A percentile compares a stretch with the other conserved stretches of the same genome.
These are phyloP conservation scores for Isichthys henryi DNA, from an alignment of 2,113 vertebrate genomes.

Conservation along the genomic window DNA sequence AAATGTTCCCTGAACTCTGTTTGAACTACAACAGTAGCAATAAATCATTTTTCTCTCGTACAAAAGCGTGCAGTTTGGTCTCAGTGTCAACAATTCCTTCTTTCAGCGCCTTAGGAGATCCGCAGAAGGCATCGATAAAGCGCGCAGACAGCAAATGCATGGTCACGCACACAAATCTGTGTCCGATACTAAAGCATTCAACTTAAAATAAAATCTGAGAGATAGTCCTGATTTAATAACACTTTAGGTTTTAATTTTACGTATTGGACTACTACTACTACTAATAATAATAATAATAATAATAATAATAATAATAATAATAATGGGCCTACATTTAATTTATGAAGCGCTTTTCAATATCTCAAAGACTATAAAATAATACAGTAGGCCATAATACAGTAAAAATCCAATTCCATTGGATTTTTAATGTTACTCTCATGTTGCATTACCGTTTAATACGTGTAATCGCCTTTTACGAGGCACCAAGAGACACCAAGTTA, in stretches of 20 bases:
- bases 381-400: not conserved
- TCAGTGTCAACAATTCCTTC: slow-evolving; percentile 47
- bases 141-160: not conserved
- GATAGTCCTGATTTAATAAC: not conserved
- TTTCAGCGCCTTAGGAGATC: slow-evolving; percentile 60
- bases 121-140: slow-evolving; percentile 42
- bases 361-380: not conserved
- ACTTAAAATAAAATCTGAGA: not conserved
- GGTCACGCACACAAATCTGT: not conserved
- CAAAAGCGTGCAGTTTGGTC: slow-evolving; percentile 63
- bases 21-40: slow-evolving; percentile 71
- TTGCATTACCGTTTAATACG: not conserved
- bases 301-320: not conserved
- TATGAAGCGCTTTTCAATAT: not conserved
- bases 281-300: not conserved
- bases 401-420: not conserved
- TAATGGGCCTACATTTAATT: not conserved
- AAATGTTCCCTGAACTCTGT: slow-evolving; percentile 74
- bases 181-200: not conserved
- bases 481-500: not conserved
- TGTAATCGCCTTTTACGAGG: not conserved
- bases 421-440: not conserved
- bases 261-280: not conserved
- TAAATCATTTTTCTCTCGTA: slow-evolving; percentile 63
- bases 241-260: not conserved